A percentile compares a stretch with the other conserved stretches of the same genome.
Evolutionary conservation across 1,140 invertebrate genomes (phyloP).

Genomic region (Bombus turneri): DNA sequence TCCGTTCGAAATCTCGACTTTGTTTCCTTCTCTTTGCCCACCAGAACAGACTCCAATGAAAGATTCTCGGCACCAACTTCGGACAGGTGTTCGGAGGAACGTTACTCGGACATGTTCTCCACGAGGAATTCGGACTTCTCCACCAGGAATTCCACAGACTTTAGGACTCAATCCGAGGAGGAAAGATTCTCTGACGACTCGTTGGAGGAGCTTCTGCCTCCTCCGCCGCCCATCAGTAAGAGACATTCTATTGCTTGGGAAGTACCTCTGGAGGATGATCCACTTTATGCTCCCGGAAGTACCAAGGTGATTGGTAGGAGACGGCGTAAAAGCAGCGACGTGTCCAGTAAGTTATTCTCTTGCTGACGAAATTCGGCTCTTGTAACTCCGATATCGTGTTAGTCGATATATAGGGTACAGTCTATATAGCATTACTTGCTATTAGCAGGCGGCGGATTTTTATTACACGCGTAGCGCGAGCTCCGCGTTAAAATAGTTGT

Average conservation of each 20-base stretch:
- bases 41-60: slow-evolving; percentile 75
- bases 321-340: slow-evolving; percentile 82
- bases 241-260: slow-evolving; percentile 92
- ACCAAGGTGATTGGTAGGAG: slow-evolving; percentile 87
- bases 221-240: slow-evolving; percentile 85
- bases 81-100: slow-evolving; percentile 76
- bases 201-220: slow-evolving; percentile 87
- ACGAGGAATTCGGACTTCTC: slow-evolving; percentile 80
- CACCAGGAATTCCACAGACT: slow-evolving; percentile 80
- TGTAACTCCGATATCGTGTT: too few relatives aligned
- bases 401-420: too few relatives aligned
- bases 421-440: neutral
- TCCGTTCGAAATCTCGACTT: slow-evolving; percentile 80
- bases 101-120: slow-evolving; percentile 78
- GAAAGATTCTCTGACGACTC: slow-evolving; percentile 92
- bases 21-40: slow-evolving; percentile 73
- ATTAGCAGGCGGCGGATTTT: neutral
- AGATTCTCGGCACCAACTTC: slow-evolving; percentile 76
- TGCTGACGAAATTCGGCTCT: neutral
- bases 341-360: slow-evolving; percentile 80
- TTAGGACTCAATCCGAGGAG: slow-evolving; percentile 84
- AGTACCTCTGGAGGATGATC: slow-evolving; percentile 88
- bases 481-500: too few relatives aligned
- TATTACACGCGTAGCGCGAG: too few relatives aligned
- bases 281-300: slow-evolving; percentile 87